Percentiles rank a stretch among this genome's conserved stretches.
Evolutionary conservation across 64 coral and sea anemone genomes (phyloP).

Genomic region (Porites australiensis): DNA sequence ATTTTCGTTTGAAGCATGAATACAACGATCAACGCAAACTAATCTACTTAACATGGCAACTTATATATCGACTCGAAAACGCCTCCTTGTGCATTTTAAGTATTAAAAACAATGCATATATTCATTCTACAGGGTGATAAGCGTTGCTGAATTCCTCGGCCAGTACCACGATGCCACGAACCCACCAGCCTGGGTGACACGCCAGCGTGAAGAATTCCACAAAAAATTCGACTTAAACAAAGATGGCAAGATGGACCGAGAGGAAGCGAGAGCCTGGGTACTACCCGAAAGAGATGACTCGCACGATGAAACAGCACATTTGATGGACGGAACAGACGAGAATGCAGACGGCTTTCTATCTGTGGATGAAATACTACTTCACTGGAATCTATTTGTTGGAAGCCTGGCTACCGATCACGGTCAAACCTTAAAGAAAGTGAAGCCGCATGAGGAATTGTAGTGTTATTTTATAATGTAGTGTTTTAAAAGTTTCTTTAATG

Average conservation of each 20-base stretch:
- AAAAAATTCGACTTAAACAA: slow-evolving; percentile 86
- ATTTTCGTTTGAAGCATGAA: too few species aligned
- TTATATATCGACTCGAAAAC: too few species aligned
- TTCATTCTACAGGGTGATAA: slow-evolving; percentile 70
- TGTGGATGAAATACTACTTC: slow-evolving; percentile 92
- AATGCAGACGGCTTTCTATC: slow-evolving; percentile 90
- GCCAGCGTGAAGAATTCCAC: slow-evolving; percentile 80
- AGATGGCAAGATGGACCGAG: slow-evolving; percentile 89
- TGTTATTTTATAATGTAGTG: background rate
- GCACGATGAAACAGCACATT: slow-evolving; percentile 86
- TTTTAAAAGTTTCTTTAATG: background rate
- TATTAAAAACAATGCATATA: background rate
- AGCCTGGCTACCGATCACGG: slow-evolving; percentile 98
- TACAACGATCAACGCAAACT: too few species aligned
- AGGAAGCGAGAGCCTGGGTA: slow-evolving; percentile 91
- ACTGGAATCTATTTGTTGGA: slow-evolving; percentile 97
- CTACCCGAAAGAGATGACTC: slow-evolving; percentile 82
- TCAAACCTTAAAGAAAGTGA: slow-evolving; percentile 87
- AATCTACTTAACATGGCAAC: too few species aligned
- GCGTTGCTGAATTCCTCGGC: slow-evolving; percentile 89
- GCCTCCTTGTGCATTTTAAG: too few species aligned
- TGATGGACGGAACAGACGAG: slow-evolving; percentile 95
- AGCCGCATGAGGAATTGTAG: slow-evolving; percentile 81
- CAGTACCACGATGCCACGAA: slow-evolving; percentile 84
- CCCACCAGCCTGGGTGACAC: slow-evolving; percentile 87